Base-by-base conservation (phyloP, 2,113 vertebrate species). In the Ploceus nigricollis region DNA sequence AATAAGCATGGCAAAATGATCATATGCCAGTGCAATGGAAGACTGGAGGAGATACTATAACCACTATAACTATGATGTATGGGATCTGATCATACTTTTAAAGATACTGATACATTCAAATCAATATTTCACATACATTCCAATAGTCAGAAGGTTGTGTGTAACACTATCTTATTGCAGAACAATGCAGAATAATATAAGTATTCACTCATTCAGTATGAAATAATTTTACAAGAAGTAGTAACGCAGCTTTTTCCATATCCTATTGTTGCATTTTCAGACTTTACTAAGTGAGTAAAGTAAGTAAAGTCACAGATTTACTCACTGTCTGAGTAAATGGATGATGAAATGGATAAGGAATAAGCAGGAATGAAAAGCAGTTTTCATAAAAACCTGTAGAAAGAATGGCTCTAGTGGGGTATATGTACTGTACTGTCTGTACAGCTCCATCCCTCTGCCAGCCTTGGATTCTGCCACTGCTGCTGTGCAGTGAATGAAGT, bases 381-480 rank as follows among this genome's bases (percentile, higher is more conserved):
- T 56, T 80, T 84, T 69, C 47, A 54, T 11, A 20, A 73, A 63
- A 89, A 20, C 14, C 14, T 76, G 23, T 39, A 56, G 61, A 45
- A 90, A 56, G 15, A 22, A 47, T 19, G 31, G n/a, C 15, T 84
- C 33, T 70, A n/a, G 17, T 60, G 56, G 30, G 35, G 15, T 3
- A 0, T 9, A 5, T 10, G 7, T 66, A 5, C 15, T 10, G 7
- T 66, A 5, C 15, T 35, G 19, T 7, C 21, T n/a, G 45, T 22
- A 31, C 12, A 45, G 33, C 44, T 72, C 44, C 25, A 20, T 25
- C 23, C 28, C 24, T 12, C 35, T 0, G 0, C 19, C 56, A 54
- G 19, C 13, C 25, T 51, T 3, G 2, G 10, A 23, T 75, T 66
- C 68, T 87, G 57, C 33, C 65, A 27, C 45, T 72, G 42, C 71